Percentiles rank a stretch among this genome's conserved stretches.
These are phyloP conservation scores for Rhaphigaster nebulosa DNA, from an alignment of 2,888 invertebrate species.

Conservation along the genomic window DNA sequence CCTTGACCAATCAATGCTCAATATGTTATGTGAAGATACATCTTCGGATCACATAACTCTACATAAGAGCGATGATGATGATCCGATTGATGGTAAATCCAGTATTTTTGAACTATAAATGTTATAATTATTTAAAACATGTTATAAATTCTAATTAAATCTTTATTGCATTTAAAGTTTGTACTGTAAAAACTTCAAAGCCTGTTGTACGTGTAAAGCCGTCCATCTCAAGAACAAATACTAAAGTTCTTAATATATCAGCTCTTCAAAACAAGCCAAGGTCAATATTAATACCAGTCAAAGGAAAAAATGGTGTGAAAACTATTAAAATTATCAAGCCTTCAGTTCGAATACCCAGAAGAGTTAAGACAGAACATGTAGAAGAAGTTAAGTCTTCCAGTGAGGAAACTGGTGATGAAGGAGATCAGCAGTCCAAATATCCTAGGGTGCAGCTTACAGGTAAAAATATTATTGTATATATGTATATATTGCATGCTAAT, in stretches of 20 bases:
- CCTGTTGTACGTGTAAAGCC: constrained; percentile 65
- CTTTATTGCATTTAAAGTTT: constrained; percentile 48
- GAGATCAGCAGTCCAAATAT: constrained; percentile 69
- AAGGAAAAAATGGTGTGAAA: constrained; percentile 79
- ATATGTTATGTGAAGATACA: constrained; percentile 50
- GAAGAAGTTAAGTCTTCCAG: constrained; percentile 62
- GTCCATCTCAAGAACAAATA: constrained; percentile 60
- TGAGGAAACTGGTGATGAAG: constrained; percentile 67
- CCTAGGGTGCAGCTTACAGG: constrained; percentile 77
- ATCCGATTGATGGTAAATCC: constrained; percentile 54
- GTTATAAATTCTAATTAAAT: constrained; percentile 1
- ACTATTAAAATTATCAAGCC: constrained; percentile 80
- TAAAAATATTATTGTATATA: constrained; percentile 48
- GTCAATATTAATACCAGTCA: constrained; percentile 80
- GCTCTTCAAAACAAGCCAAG: constrained; percentile 70
- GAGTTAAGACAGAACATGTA: constrained; percentile 57
- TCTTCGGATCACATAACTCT: constrained; percentile 53
- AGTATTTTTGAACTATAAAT: background rate
- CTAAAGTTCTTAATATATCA: constrained; percentile 65
- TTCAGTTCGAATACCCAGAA: background rate
- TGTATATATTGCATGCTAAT: background rate
- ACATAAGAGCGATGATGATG: constrained; percentile 60
- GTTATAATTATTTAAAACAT: background rate
- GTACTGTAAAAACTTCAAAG: constrained; percentile 56
- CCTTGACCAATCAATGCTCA: constrained; percentile 67